Percentiles rank a stretch among this genome's conserved stretches.
These are phyloP conservation scores for human DNA, from an alignment of 2,113 vertebrate species.

Conservation along the genomic window DNA sequence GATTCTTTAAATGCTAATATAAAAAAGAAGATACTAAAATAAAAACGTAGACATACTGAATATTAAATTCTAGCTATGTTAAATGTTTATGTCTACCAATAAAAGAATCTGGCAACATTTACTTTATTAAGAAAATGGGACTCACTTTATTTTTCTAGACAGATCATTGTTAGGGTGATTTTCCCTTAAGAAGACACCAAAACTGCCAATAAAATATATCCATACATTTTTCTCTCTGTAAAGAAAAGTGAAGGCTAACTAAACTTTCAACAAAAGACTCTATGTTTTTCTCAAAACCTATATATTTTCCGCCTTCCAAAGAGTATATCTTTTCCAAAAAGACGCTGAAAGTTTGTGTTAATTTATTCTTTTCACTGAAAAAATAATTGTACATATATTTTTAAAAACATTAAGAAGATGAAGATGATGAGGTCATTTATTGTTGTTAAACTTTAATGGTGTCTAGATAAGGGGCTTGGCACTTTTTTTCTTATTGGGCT, in stretches of 20 bases:
- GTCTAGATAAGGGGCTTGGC: conserved; percentile 66
- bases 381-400: conserved; percentile 74
- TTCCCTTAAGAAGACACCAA: neutral
- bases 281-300: neutral
- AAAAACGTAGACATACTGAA: rapidly evolving
- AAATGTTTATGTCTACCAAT: neutral
- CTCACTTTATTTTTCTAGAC: neutral
- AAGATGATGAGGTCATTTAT: conserved; percentile 82
- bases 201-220: neutral
- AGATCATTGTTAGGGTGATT: neutral
- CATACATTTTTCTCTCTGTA: neutral
- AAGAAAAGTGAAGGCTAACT: neutral
- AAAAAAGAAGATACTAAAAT: neutral
- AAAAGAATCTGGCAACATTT: neutral
- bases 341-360: conserved; percentile 35
- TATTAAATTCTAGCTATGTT: neutral
- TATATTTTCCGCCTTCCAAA: neutral
- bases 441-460: conserved; percentile 82
- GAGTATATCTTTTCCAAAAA: neutral
- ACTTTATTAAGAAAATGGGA: neutral
- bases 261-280: neutral
- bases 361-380: conserved; percentile 70
- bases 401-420: conserved; percentile 69
- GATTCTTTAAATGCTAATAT: neutral
- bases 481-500: conserved; percentile 57